phyloP scores from a whole-genome alignment of 2,113 vertebrate species.

The Ifrita kowaldi region DNA sequence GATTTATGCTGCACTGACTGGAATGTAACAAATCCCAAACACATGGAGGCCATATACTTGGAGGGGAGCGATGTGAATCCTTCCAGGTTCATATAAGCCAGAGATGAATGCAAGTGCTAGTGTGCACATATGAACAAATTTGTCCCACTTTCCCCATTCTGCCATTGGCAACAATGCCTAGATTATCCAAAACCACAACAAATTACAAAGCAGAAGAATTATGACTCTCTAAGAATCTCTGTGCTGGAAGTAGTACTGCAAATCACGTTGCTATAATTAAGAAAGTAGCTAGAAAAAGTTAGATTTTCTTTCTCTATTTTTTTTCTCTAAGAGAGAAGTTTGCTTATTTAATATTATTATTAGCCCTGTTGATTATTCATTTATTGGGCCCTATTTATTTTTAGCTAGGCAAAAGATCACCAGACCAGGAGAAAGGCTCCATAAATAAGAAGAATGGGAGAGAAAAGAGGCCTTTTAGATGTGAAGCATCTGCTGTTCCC shows the following conservation, averaged over 20 bases:
- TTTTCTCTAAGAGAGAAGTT: background rate
- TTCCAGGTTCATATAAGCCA: background rate
- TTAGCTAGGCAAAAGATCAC: background rate
- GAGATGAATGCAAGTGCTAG: background rate
- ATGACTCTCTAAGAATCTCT: background rate
- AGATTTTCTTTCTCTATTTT: background rate
- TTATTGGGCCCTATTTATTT: background rate
- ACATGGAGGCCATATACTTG: background rate
- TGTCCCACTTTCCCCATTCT: background rate
- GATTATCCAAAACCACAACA: background rate
- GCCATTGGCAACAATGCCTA: background rate
- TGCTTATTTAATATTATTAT: background rate
- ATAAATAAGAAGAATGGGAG: background rate
- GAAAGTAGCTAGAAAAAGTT: background rate
- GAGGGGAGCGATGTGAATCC: background rate
- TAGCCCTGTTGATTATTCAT: background rate
- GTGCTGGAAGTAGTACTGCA: background rate
- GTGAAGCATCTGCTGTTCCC: background rate
- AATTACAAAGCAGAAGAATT: background rate
- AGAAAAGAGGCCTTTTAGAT: background rate
- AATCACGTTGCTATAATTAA: background rate
- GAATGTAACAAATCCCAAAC: background rate
- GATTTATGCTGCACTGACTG: background rate
- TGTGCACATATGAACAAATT: background rate
- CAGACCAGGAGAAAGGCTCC: background rate